Conservation (phyloP, 2,888 invertebrate genomes). For the Sabatieria punctata region DNA sequence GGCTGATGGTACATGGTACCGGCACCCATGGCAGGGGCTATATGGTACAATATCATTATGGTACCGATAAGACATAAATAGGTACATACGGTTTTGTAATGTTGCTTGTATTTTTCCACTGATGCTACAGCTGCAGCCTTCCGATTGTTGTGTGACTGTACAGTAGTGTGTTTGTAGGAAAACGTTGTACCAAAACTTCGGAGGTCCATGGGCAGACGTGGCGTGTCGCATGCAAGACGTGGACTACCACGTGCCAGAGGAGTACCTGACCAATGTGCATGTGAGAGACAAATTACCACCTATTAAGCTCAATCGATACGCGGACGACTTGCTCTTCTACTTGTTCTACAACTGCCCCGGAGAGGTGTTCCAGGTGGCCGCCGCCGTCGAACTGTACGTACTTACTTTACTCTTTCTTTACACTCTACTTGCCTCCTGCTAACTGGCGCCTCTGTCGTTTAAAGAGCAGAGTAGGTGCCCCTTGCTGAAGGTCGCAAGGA, state of each 20-base stretch:
- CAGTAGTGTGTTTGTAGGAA: too few species aligned
- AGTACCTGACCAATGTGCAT: conserved; percentile 90
- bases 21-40: too few species aligned
- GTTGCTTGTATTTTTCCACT: too few species aligned
- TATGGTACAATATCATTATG: too few species aligned
- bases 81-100: too few species aligned
- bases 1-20: too few species aligned
- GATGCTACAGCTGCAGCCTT: too few species aligned
- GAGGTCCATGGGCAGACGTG: conserved; percentile 94
- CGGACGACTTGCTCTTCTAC: conserved; percentile 96
- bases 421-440: background rate
- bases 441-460: background rate
- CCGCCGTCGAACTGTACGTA: conserved; percentile 85
- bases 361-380: conserved; percentile 90
- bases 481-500: too few species aligned
- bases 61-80: too few species aligned
- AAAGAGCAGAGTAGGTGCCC: too few species aligned
- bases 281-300: conserved; percentile 63
- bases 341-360: conserved; percentile 98
- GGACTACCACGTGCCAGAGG: conserved; percentile 37
- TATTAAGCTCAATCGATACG: conserved; percentile 79
- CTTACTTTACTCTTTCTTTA: conserved; percentile 5
- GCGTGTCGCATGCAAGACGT: conserved; percentile 97
- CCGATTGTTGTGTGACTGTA: too few species aligned
- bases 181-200: conserved; percentile 86